phyloP scores from a whole-genome alignment of 1,140 invertebrate species.

The Lordiphosa clarofinis region DNA sequence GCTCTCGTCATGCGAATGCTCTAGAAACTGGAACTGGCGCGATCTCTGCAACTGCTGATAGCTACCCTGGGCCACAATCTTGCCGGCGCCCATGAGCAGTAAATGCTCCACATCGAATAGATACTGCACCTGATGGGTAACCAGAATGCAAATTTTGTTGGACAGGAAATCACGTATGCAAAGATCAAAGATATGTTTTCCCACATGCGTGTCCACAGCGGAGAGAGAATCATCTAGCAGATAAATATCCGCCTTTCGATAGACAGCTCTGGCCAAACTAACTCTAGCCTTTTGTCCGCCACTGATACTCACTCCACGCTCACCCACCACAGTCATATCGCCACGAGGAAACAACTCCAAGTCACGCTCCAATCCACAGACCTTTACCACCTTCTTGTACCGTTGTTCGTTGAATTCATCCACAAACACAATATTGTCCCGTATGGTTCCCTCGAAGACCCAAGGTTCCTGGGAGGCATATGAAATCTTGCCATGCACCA shows the following conservation, averaged over 20 bases:
- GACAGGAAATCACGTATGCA: slow-evolving; percentile 86
- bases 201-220: slow-evolving; percentile 90
- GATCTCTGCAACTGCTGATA: slow-evolving; percentile 78
- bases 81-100: slow-evolving; percentile 84
- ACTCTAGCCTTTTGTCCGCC: slow-evolving; percentile 91
- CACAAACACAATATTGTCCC: slow-evolving; percentile 93
- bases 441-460: slow-evolving; percentile 83
- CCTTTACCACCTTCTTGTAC: slow-evolving; percentile 83
- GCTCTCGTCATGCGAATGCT: slow-evolving; percentile 73
- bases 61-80: slow-evolving; percentile 77
- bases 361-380: slow-evolving; percentile 86
- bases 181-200: slow-evolving; percentile 88
- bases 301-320: slow-evolving; percentile 87
- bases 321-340: slow-evolving; percentile 86
- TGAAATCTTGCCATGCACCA: slow-evolving; percentile 85
- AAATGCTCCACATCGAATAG: slow-evolving; percentile 88
- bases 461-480: slow-evolving; percentile 90
- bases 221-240: slow-evolving; percentile 90
- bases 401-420: slow-evolving; percentile 83
- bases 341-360: slow-evolving; percentile 84
- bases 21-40: slow-evolving; percentile 81
- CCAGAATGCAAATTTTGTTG: slow-evolving; percentile 87
- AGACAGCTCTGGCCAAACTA: slow-evolving; percentile 82
- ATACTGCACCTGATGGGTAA: slow-evolving; percentile 95
- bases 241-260: slow-evolving; percentile 84